Percentiles rank a stretch among this genome's conserved stretches.
phyloP scores from a whole-genome alignment of 53 echinoderm and acorn worm species.

The Mesocentrotus franciscanus region DNA sequence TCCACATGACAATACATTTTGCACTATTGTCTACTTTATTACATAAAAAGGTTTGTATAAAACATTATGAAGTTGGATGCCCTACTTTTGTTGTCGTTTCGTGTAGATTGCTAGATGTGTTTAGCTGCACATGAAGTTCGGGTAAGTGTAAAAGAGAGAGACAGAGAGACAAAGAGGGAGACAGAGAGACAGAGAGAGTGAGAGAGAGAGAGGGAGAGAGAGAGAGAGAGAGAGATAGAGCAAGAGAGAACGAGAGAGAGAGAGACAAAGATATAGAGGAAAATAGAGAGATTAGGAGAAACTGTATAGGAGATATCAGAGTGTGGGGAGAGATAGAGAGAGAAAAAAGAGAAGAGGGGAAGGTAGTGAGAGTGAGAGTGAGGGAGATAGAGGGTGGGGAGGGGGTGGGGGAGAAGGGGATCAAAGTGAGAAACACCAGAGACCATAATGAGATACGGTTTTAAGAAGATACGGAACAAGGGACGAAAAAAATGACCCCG shows the following conservation, averaged over 20 bases:
- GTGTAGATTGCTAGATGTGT: neutral
- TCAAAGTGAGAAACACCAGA: neutral
- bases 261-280: neutral
- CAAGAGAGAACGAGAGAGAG: neutral
- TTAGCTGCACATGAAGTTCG: neutral
- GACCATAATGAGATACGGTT: neutral
- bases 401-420: no score
- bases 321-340: neutral
- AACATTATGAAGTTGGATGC: neutral
- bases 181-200: neutral
- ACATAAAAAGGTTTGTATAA: conserved; percentile 19
- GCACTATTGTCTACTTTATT: conserved; percentile 25
- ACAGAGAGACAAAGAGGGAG: neutral
- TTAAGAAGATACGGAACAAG: neutral
- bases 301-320: no score
- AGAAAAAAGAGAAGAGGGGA: neutral
- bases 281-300: neutral
- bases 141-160: neutral
- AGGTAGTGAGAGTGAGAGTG: neutral
- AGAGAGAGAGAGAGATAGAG: neutral
- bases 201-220: neutral
- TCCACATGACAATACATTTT: conserved; percentile 6
- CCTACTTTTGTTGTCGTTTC: neutral
- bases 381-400: neutral
- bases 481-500: neutral